Percentiles rank a stretch among this genome's conserved stretches.
Conservation (phyloP, 2,888 invertebrate species). For the Pristionchus entomophagus region DNA sequence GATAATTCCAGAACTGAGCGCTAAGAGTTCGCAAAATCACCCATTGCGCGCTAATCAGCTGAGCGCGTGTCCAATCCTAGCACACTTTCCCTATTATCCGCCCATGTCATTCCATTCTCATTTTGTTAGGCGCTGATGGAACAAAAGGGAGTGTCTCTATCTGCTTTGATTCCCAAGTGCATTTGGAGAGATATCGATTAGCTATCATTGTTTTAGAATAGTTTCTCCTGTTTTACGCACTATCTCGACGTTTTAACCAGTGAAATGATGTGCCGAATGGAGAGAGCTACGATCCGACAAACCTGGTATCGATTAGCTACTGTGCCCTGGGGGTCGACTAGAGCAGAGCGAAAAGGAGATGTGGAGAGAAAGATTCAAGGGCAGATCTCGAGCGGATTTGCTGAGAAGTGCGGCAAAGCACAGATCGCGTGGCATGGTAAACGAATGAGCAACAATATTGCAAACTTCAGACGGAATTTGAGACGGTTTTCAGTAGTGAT, state of each 20-base stretch:
- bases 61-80: not conserved
- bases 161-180: no score
- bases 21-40: not conserved
- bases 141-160: not conserved
- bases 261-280: no score
- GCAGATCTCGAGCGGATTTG: not conserved
- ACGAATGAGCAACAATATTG: no score
- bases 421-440: no score
- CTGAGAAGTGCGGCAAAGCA: not conserved
- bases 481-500: no score
- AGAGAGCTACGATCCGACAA: no score
- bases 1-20: no score
- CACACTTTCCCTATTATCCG: conserved; percentile 3
- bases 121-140: not conserved
- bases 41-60: not conserved
- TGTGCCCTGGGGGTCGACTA: not conserved
- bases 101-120: not conserved
- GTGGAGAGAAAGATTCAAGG: not conserved
- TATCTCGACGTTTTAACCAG: no score
- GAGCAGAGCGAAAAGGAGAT: not conserved
- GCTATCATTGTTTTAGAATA: no score
- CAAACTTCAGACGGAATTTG: no score
- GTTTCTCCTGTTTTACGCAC: no score
- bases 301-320: not conserved
- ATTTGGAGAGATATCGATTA: no score